A percentile compares a stretch with the other conserved stretches of the same genome.
Evolutionary conservation across 2,113 vertebrate species (phyloP).

Genomic region (Tupaia chinensis): DNA sequence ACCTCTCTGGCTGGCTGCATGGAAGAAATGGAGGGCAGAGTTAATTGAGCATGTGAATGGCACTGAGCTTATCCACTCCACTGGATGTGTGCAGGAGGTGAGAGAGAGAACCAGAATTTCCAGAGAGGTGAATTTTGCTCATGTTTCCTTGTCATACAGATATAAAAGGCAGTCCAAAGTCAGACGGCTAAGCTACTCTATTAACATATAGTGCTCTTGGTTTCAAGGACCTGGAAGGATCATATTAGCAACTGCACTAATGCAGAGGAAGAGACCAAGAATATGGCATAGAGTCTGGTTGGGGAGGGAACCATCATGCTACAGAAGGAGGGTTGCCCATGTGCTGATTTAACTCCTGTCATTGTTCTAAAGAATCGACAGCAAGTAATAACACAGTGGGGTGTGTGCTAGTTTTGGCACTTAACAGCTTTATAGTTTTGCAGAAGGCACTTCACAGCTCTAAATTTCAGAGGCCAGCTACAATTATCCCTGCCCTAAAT

Average conservation of each 20-base stretch:
- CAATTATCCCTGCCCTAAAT: neutral
- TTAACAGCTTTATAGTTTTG: neutral
- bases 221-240: neutral
- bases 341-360: neutral
- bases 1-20: neutral
- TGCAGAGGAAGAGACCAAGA: neutral
- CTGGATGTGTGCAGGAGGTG: neutral
- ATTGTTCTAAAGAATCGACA: neutral
- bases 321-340: neutral
- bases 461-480: neutral
- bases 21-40: neutral
- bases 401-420: neutral
- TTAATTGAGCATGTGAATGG: neutral
- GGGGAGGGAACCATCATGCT: neutral
- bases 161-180: neutral
- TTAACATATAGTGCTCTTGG: neutral
- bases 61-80: neutral
- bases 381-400: neutral
- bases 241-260: neutral
- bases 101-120: neutral
- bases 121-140: neutral
- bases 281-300: neutral
- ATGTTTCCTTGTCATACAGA: neutral
- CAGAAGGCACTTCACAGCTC: neutral
- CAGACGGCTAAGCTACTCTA: neutral